Evolutionary conservation across 1,140 invertebrate species (phyloP), one percentile per base, ranked within the genome.

Genomic region (Drosophila quadrilineata): DNA sequence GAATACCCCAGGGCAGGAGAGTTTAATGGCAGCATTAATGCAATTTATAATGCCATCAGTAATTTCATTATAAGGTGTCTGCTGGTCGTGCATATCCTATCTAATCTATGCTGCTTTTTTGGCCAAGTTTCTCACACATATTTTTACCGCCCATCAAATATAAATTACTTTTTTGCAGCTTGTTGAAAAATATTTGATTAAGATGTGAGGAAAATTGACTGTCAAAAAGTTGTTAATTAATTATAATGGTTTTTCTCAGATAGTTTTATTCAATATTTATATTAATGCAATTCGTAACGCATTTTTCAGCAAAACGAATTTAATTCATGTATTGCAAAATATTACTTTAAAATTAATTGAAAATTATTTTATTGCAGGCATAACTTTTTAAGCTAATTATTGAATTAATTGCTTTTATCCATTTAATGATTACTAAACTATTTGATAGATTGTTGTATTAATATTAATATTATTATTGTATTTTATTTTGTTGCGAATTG

Each of bases 91-190:
- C 3, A 19, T n/a, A n/a, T n/a, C n/a, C n/a, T n/a, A 9, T 28
- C n/a, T 26, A n/a, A n/a, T n/a, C n/a, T n/a, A n/a, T n/a, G n/a
- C n/a, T n/a, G n/a, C n/a, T n/a, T n/a, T n/a, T n/a, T n/a, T n/a
- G n/a, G n/a, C n/a, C n/a, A n/a, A n/a, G n/a, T 21, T 40, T 38
- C 17, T 24, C 5, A 17, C 12, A 8, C 26, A 31, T 33, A 9
- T 19, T 53, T 28, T 62, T 41, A 53, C 10, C 31, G 21, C 59
- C 22, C 36, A 43, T 62, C 49, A 43, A 54, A 29, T 22, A 3
- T 31, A 10, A 22, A 17, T 38, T 28, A 16, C 43, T 59, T 43
- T 21, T 40, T 21, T 40, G 9, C 19, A 49, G 17, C 21, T 58
- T 6, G 26, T 52, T 52, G 40, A 43, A 29, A 19, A 48, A 21